These are phyloP conservation scores for Pheosia gnoma DNA, from an alignment of 2,888 invertebrate genomes.

Conservation along the genomic window DNA sequence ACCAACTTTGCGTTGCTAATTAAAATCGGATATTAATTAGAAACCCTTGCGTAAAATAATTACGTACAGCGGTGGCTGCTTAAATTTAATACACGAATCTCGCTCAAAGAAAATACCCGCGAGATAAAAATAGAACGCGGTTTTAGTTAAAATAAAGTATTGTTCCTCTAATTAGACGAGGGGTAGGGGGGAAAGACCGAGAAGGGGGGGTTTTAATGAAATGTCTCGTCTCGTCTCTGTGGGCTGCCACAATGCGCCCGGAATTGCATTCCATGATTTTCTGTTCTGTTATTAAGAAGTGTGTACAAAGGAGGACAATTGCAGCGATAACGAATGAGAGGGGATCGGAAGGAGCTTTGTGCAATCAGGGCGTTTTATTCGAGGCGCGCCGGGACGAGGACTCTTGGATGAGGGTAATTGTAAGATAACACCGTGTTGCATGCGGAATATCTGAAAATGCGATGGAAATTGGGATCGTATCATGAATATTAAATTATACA, in stretches of 20 bases:
- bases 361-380: constrained; percentile 79
- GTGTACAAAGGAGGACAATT: constrained; percentile 64
- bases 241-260: constrained; percentile 37
- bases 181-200: background rate
- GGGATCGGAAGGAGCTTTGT: constrained; percentile 73
- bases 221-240: constrained; percentile 9
- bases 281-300: constrained; percentile 65
- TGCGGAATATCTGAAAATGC: constrained; percentile 49
- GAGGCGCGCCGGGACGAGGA: constrained; percentile 49
- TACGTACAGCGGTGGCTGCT: constrained; percentile 39
- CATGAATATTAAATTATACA: constrained; percentile 11
- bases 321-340: constrained; percentile 77
- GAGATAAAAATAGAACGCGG: constrained; percentile 35
- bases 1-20: constrained; percentile 47
- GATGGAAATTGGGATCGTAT: constrained; percentile 47
- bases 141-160: constrained; percentile 32
- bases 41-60: constrained; percentile 52
- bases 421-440: constrained; percentile 50
- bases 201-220: constrained; percentile 17
- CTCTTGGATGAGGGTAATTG: constrained; percentile 58
- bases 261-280: constrained; percentile 56
- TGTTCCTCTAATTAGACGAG: constrained; percentile 32
- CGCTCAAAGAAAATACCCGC: constrained; percentile 36
- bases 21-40: constrained; percentile 53
- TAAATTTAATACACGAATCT: constrained; percentile 41